Conservation (phyloP, 2,888 invertebrate species). For the Notocelia uddmanniana region DNA sequence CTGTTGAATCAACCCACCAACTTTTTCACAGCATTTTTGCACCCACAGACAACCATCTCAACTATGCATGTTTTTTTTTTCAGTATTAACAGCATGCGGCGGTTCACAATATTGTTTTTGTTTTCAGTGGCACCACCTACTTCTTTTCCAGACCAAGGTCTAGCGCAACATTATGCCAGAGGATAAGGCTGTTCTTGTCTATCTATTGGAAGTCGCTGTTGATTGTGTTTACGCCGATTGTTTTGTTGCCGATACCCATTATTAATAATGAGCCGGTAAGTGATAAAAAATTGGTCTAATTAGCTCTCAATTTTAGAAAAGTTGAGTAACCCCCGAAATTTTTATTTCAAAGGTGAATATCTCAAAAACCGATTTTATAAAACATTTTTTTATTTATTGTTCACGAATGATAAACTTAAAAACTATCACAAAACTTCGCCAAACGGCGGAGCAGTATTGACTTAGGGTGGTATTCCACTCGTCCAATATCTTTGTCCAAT, state of each 20-base stretch:
- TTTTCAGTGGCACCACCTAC: constrained; percentile 78
- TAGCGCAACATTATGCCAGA: constrained; percentile 69
- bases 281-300: constrained; percentile 37
- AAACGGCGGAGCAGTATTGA: no score
- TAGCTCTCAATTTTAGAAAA: no score
- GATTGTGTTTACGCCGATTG: constrained; percentile 88
- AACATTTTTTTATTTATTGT: no score
- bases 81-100: constrained; percentile 50
- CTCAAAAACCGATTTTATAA: no score
- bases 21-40: background rate
- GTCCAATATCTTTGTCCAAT: no score
- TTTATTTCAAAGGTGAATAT: no score
- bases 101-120: constrained; percentile 55
- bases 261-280: constrained; percentile 84
- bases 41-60: background rate
- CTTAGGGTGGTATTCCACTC: no score
- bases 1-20: background rate
- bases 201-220: constrained; percentile 92
- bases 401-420: no score
- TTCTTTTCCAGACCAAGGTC: constrained; percentile 75
- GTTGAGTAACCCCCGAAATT: no score
- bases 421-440: no score
- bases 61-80: constrained; percentile 36
- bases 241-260: constrained; percentile 89
- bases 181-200: constrained; percentile 80